These are phyloP conservation scores for Daboia siamensis DNA, from an alignment of 2,113 vertebrate species.

Conservation along the genomic window DNA sequence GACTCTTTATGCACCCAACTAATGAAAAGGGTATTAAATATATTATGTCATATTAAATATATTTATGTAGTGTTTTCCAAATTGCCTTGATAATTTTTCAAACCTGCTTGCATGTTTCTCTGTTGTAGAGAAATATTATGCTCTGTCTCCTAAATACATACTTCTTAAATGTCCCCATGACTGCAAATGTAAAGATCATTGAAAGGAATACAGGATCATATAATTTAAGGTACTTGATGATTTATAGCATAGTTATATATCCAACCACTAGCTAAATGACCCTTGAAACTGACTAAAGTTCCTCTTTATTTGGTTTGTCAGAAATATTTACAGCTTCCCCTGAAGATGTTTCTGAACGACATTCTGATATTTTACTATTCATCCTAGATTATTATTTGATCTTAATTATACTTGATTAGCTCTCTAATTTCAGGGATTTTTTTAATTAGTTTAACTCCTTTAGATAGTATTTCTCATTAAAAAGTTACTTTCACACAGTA, in stretches of 20 bases:
- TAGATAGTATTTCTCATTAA: conserved; percentile 33
- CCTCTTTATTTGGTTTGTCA: conserved; percentile 72
- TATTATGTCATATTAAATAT: conserved; percentile 32
- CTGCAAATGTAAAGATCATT: conserved; percentile 61
- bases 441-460: conserved; percentile 57
- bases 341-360: conserved; percentile 54
- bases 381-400: conserved; percentile 57
- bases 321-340: conserved; percentile 70
- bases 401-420: conserved; percentile 67
- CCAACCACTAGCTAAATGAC: conserved; percentile 70
- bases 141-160: conserved; percentile 57
- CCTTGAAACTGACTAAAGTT: conserved; percentile 72
- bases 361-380: conserved; percentile 40
- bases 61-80: conserved; percentile 13
- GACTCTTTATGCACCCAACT: neutral
- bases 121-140: conserved; percentile 33
- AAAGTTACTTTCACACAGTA: neutral
- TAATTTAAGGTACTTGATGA: conserved; percentile 67
- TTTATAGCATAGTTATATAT: conserved; percentile 66
- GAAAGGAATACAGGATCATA: conserved; percentile 59
- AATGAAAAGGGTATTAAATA: conserved; percentile 32
- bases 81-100: conserved; percentile 13
- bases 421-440: conserved; percentile 59
- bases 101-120: conserved; percentile 36
- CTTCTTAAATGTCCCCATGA: conserved; percentile 57